phyloP scores from a whole-genome alignment of 2,797 vertebrate species.

The Dryobates pubescens region DNA sequence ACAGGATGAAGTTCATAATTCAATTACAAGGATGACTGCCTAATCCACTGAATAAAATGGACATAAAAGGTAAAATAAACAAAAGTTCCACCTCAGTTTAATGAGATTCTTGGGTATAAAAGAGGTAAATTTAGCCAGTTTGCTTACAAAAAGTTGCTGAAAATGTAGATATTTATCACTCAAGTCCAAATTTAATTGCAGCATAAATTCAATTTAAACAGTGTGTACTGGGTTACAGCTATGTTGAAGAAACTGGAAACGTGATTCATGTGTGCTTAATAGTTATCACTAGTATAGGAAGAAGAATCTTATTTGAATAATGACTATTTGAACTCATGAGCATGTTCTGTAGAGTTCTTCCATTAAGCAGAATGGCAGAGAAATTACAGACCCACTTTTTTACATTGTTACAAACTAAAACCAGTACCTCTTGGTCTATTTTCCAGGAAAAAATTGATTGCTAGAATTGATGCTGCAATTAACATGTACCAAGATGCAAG shows the following conservation, averaged over 20 bases:
- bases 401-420: not conserved
- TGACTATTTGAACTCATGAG: not conserved
- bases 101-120: not conserved
- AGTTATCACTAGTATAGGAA: not conserved
- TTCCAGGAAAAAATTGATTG: constrained; percentile 23
- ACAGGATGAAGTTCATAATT: constrained; percentile 17
- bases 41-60: constrained; percentile 5
- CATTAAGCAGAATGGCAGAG: not conserved
- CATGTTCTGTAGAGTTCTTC: not conserved
- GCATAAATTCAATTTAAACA: constrained; percentile 19
- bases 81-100: not conserved
- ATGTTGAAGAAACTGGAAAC: not conserved
- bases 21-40: constrained; percentile 48
- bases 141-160: not conserved
- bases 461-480: constrained; percentile 7
- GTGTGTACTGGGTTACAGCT: not conserved
- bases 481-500: not conserved
- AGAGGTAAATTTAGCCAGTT: not conserved
- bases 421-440: not conserved
- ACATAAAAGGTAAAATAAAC: constrained; percentile 34
- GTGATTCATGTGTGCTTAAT: not conserved
- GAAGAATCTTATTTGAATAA: not conserved
- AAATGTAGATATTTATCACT: constrained; percentile 3
- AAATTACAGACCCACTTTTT: not conserved
- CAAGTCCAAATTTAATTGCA: not conserved